These are phyloP conservation scores for Girardia tigrina DNA, from an alignment of 2,888 invertebrate species.

Conservation along the genomic window DNA sequence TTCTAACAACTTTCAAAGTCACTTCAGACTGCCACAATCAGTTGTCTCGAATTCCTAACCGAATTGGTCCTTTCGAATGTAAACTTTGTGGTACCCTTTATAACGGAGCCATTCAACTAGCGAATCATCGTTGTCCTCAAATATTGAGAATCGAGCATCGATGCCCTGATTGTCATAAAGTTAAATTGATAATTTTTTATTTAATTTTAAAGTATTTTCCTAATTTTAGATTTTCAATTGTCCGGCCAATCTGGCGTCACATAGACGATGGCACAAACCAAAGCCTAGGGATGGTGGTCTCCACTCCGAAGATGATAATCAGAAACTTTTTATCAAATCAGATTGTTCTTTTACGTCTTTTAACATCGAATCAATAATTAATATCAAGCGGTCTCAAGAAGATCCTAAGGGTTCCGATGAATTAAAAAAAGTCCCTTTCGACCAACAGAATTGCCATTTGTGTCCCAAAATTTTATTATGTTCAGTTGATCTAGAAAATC, in stretches of 20 bases:
- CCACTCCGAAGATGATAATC: neutral
- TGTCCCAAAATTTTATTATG: neutral
- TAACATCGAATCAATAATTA: neutral
- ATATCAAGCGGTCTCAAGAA: neutral
- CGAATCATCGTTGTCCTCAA: slow-evolving; percentile 16
- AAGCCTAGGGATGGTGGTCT: neutral
- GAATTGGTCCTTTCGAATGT: slow-evolving; percentile 15
- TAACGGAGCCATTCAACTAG: neutral
- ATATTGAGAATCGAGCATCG: neutral
- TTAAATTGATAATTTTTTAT: neutral
- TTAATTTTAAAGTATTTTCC: neutral
- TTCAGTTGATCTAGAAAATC: neutral
- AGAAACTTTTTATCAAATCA: neutral
- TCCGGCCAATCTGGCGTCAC: neutral
- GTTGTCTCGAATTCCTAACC: neutral
- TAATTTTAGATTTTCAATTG: slow-evolving; percentile 6
- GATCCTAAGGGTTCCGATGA: neutral
- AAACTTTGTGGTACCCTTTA: slow-evolving; percentile 12
- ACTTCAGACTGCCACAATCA: slow-evolving; percentile 17
- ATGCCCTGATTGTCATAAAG: slow-evolving; percentile 19
- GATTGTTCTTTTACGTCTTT: neutral
- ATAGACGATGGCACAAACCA: slow-evolving; percentile 23
- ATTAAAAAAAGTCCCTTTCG: neutral
- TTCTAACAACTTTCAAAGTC: neutral
- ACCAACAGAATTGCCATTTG: neutral